A percentile compares a stretch with the other conserved stretches of the same genome.
Evolutionary conservation across 2,888 invertebrate genomes (phyloP).

Genomic region (Sarcophaga subvicina): DNA sequence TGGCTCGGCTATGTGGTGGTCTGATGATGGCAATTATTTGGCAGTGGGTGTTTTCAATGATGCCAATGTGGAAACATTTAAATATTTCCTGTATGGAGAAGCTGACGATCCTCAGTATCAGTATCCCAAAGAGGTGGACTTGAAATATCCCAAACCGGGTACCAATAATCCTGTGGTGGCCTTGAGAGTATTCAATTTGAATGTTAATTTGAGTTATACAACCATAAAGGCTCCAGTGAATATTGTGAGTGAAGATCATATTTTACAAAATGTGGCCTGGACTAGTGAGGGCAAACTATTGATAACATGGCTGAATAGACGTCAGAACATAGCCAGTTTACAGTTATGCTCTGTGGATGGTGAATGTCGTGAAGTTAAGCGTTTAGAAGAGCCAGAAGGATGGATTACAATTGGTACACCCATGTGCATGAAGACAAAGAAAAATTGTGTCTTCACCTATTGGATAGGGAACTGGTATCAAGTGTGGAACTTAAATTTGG

Average conservation of each 20-base stretch:
- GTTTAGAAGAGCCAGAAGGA: constrained; percentile 85
- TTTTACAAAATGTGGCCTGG: constrained; percentile 89
- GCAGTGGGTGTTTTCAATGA: constrained; percentile 90
- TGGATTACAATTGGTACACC: constrained; percentile 87
- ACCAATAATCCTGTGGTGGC: constrained; percentile 88
- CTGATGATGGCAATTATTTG: constrained; percentile 86
- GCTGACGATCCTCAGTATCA: constrained; percentile 84
- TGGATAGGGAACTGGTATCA: constrained; percentile 83
- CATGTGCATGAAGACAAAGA: constrained; percentile 73
- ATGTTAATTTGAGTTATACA: constrained; percentile 77
- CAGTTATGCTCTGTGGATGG: constrained; percentile 75
- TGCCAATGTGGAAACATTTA: constrained; percentile 85
- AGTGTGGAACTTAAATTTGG: constrained; percentile 79
- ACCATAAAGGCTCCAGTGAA: constrained; percentile 83
- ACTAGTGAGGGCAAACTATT: constrained; percentile 85
- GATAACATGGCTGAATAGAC: constrained; percentile 92
- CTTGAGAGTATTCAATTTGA: constrained; percentile 85
- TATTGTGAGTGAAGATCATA: constrained; percentile 85
- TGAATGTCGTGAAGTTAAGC: constrained; percentile 78
- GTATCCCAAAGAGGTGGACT: constrained; percentile 86
- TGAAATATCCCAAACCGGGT: constrained; percentile 92
- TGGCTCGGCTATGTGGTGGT: constrained; percentile 91
- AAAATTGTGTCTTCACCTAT: constrained; percentile 76
- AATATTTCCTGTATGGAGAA: constrained; percentile 86
- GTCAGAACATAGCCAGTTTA: constrained; percentile 86